Percentiles rank a stretch among this genome's conserved stretches.
Conservation (phyloP, 1,140 invertebrate genomes). For the Drosophila punjabiensis region DNA sequence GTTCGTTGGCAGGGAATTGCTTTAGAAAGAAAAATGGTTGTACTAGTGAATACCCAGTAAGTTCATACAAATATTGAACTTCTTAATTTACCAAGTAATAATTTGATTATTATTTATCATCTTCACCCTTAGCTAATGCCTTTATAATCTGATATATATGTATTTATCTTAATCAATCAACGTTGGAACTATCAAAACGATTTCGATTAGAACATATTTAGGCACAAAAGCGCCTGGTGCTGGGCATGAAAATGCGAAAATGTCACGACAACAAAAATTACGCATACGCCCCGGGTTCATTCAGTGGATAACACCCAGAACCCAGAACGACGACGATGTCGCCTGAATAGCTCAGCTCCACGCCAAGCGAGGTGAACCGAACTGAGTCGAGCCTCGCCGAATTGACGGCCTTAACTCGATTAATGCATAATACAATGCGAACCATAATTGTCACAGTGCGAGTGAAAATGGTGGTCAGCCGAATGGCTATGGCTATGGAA, state of each 20-base stretch:
- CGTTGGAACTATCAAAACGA: not conserved
- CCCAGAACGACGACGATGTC: too few species aligned
- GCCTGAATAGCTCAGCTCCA: slow-evolving; percentile 13
- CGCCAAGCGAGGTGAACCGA: slow-evolving; percentile 33
- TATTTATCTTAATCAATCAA: slow-evolving; percentile 24
- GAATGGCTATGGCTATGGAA: slow-evolving; percentile 18
- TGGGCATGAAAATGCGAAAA: slow-evolving; percentile 13
- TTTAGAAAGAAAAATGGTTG: not conserved
- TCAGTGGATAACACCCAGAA: slow-evolving; percentile 15
- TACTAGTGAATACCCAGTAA: slow-evolving; percentile 1
- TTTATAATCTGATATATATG: not conserved
- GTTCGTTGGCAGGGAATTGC: not conserved
- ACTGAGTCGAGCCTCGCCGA: slow-evolving; percentile 24
- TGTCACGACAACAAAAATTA: slow-evolving; percentile 20
- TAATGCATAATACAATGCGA: slow-evolving; percentile 55
- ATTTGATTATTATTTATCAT: not conserved
- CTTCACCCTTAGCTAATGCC: too few species aligned
- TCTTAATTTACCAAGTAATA: not conserved
- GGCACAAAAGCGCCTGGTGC: not conserved
- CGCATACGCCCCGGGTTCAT: slow-evolving; percentile 29
- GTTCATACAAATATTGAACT: not conserved
- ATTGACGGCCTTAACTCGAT: slow-evolving; percentile 54
- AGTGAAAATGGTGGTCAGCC: slow-evolving; percentile 20
- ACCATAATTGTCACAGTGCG: slow-evolving; percentile 40
- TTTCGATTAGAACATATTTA: slow-evolving; percentile 5